These are phyloP conservation scores for Gavialis gangeticus DNA, from an alignment of 2,113 vertebrate species.

Conservation along the genomic window DNA sequence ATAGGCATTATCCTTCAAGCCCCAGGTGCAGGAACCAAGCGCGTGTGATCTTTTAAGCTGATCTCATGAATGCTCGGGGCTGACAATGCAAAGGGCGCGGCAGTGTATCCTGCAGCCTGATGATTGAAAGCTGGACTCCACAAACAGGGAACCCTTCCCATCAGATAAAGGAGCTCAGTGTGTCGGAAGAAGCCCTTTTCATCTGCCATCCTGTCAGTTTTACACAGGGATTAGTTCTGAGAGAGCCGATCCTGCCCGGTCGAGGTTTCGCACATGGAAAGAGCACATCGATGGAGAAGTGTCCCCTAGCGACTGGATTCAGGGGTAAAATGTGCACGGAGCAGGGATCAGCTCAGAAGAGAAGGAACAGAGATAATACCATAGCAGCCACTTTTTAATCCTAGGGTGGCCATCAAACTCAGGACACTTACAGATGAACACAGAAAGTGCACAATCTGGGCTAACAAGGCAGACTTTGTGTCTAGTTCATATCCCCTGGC, in stretches of 20 bases:
- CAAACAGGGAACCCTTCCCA: background rate
- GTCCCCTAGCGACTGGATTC: background rate
- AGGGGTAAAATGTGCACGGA: background rate
- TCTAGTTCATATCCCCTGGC: background rate
- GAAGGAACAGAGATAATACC: background rate
- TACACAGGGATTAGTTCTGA: background rate
- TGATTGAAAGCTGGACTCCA: background rate
- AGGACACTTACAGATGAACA: background rate
- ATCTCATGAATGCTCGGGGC: background rate
- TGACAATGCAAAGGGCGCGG: background rate
- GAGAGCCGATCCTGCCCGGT: background rate
- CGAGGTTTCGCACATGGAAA: background rate
- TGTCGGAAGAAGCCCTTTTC: constrained; percentile 19
- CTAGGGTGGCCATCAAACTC: background rate
- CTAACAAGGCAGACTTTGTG: background rate
- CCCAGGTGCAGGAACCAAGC: accelerated
- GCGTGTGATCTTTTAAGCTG: constrained; percentile 10
- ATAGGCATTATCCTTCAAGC: background rate
- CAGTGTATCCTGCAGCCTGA: background rate
- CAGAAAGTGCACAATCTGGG: accelerated
- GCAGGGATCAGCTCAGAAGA: background rate
- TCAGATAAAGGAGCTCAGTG: constrained; percentile 26
- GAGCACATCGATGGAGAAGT: background rate
- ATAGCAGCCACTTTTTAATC: background rate
- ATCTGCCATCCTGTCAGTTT: constrained; percentile 1